Base-by-base conservation (phyloP, 2,888 invertebrate genomes). In the Acrobasis consociella region DNA sequence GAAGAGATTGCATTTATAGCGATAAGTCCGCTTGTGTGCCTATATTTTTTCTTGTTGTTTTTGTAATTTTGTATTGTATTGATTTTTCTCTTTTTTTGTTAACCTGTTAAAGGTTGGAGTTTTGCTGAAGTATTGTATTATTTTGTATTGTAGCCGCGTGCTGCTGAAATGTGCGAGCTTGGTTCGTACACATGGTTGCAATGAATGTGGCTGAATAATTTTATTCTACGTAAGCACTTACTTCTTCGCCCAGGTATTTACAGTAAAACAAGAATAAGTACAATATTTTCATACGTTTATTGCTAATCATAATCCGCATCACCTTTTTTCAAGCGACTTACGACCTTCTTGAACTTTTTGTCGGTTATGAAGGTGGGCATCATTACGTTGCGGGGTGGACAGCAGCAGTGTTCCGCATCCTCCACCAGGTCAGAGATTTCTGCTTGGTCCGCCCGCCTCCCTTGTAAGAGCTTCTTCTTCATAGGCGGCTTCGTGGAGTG, bases 291-390 rank as follows among this genome's bases (percentile, higher is more conserved):
- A 46, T 11, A 5, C n/a, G n/a, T 46, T 46, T 46, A 46, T 46
- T 46, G 13, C 46, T 46, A n/a, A 46, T 46, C 46, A 46, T 13
- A 0, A 11, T 3, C 1, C 3, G 13, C 0, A 10, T 46, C 46
- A 13, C n/a, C n/a, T 46, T 46, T 46, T 42, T 13, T 1, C n/a
- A 82, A 64, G 62, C 71, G 72, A 0, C 72, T 60, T 11, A 80
- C 50, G 10, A 80, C 63, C n/a, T 80, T 69, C 13, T 83, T 68
- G 61, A 83, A 89, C 66, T 75, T 76, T 2, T 68, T 77, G 0
- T 84, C 71, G 1, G 87, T 77, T 58, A 89, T 87, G 59, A 87
- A 87, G 3, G 87, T 70, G 0, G 89, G 87, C 76, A 85, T 76
- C 72, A 81, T 71, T 0, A 82, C 0, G 0, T 61, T 74, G 17